phyloP scores from a whole-genome alignment of 1,140 invertebrate species.

The Diabrotica virgifera region DNA sequence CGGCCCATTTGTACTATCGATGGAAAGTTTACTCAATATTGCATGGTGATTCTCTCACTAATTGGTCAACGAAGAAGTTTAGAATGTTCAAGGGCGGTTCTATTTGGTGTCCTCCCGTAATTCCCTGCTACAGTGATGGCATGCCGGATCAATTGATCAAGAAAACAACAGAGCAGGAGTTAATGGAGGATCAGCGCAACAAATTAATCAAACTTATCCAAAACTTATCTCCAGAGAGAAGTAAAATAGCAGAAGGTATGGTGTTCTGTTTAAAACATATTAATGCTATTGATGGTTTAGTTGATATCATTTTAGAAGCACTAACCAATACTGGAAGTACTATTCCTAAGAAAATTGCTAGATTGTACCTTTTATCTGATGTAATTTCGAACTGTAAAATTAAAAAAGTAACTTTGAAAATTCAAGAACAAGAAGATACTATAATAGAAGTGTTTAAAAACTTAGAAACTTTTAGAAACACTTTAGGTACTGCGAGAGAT shows the following conservation, averaged over 20 bases:
- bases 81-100: slow-evolving; percentile 94
- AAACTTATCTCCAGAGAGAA: slow-evolving; percentile 77
- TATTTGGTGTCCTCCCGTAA: slow-evolving; percentile 90
- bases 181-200: slow-evolving; percentile 57
- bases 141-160: slow-evolving; percentile 76
- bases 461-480: neutral
- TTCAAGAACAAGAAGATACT: neutral
- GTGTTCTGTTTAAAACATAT: slow-evolving; percentile 97
- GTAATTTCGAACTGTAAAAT: slow-evolving; percentile 93
- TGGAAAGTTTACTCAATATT: slow-evolving; percentile 97
- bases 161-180: slow-evolving; percentile 49
- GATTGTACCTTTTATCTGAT: slow-evolving; percentile 93
- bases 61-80: slow-evolving; percentile 92
- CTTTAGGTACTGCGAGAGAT: neutral
- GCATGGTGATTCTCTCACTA: slow-evolving; percentile 87
- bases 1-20: slow-evolving; percentile 93
- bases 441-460: slow-evolving; percentile 10
- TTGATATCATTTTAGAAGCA: slow-evolving; percentile 82
- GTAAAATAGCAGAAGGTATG: slow-evolving; percentile 89
- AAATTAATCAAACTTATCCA: slow-evolving; percentile 88
- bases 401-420: slow-evolving; percentile 54
- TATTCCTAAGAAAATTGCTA: slow-evolving; percentile 85
- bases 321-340: slow-evolving; percentile 77
- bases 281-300: slow-evolving; percentile 92
- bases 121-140: slow-evolving; percentile 87